These are phyloP conservation scores for Formica aserva DNA, from an alignment of 2,888 invertebrate species.

Conservation along the genomic window DNA sequence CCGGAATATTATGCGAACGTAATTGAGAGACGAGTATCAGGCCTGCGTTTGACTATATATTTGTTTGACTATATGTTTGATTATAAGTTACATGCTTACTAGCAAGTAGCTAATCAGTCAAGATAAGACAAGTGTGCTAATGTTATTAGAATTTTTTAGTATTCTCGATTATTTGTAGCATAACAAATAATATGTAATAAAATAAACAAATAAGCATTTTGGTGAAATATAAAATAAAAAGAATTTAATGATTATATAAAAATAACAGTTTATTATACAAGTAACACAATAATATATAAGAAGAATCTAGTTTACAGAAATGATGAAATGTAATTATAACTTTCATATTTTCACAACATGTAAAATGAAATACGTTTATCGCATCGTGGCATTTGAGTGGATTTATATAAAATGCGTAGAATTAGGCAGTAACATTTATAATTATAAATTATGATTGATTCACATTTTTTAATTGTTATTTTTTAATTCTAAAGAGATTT, in stretches of 20 bases:
- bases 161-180: background rate
- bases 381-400: background rate
- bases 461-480: conserved; percentile 2
- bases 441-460: conserved; percentile 19
- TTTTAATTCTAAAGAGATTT: conserved; percentile 17
- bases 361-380: background rate
- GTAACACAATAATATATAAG: background rate
- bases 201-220: background rate
- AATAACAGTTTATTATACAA: background rate
- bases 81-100: conserved; percentile 5
- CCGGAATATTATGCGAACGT: conserved; percentile 39
- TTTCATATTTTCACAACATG: background rate
- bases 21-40: conserved; percentile 47
- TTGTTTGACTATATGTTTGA: too few species aligned
- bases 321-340: background rate
- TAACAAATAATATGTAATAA: background rate
- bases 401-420: background rate
- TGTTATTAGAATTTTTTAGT: background rate
- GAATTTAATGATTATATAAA: background rate
- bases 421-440: background rate
- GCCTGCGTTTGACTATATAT: conserved; percentile 16
- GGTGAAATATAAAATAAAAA: background rate
- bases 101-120: background rate
- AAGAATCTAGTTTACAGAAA: background rate
- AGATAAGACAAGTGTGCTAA: too few species aligned